Conservation (phyloP, 1,140 invertebrate genomes). For the Ceratina calcarata region DNA sequence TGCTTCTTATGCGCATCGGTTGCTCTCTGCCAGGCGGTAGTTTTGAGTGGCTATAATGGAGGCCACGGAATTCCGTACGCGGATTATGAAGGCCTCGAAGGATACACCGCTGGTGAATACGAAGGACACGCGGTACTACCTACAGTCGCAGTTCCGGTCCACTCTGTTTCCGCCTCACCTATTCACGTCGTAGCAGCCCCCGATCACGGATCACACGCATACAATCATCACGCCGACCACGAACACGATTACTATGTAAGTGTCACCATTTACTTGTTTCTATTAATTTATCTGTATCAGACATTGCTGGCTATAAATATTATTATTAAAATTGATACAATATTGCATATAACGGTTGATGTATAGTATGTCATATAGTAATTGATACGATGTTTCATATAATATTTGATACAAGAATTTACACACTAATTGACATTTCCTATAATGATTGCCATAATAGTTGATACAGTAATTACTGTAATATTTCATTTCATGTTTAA, state of each 20-base stretch:
- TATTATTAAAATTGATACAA: too few species aligned
- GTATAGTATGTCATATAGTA: too few species aligned
- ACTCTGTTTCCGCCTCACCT: constrained; percentile 76
- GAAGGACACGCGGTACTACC: constrained; percentile 75
- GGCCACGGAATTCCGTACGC: constrained; percentile 68
- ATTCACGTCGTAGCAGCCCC: constrained; percentile 61
- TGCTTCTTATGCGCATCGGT: constrained; percentile 67
- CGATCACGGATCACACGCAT: constrained; percentile 66
- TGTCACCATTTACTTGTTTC: not conserved
- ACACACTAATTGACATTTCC: too few species aligned
- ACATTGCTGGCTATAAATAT: too few species aligned
- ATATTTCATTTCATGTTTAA: too few species aligned
- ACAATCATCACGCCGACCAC: constrained; percentile 64
- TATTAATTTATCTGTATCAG: too few species aligned
- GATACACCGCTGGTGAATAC: constrained; percentile 66
- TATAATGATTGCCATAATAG: too few species aligned
- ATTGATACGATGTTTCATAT: too few species aligned
- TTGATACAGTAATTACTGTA: too few species aligned
- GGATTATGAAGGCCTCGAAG: constrained; percentile 66
- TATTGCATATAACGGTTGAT: too few species aligned
- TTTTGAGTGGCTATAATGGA: constrained; percentile 76
- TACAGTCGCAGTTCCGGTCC: constrained; percentile 77
- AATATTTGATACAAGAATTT: too few species aligned
- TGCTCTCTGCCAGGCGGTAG: constrained; percentile 67
- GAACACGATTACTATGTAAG: constrained; percentile 77